Conservation (phyloP, 2,888 invertebrate genomes). For the Stenichneumon culpator region DNA sequence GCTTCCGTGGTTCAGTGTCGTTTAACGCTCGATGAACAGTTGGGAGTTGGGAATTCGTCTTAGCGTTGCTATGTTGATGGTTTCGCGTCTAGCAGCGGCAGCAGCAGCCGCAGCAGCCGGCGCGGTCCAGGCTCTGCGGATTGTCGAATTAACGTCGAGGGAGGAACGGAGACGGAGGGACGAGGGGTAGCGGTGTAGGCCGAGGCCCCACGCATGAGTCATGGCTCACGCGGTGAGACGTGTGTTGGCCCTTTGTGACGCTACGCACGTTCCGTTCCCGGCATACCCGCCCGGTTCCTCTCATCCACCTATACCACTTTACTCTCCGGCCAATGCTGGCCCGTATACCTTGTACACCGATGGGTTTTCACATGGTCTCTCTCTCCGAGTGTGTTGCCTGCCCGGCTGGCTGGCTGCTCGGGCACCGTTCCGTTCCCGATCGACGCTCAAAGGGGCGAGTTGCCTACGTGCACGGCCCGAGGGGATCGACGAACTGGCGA, state of each 20-base stretch:
- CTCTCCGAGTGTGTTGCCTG: conserved; percentile 9
- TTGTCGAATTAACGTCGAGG: conserved; percentile 62
- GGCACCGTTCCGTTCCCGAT: conserved; percentile 57
- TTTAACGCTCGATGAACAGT: background rate
- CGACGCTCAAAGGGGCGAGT: conserved; percentile 62
- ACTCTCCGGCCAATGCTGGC: background rate
- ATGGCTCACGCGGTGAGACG: conserved; percentile 78
- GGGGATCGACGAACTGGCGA: conserved; percentile 53
- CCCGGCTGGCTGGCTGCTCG: conserved; percentile 33
- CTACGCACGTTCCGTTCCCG: conserved; percentile 72
- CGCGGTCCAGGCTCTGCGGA: conserved; percentile 58
- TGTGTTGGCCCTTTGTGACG: conserved; percentile 74
- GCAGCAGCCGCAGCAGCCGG: conserved; percentile 50
- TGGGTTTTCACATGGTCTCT: background rate
- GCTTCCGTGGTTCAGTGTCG: background rate
- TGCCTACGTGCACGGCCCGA: conserved; percentile 28
- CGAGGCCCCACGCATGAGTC: conserved; percentile 78
- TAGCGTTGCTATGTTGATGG: background rate
- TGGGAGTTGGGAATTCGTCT: conserved; percentile 1
- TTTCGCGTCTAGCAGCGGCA: conserved; percentile 19
- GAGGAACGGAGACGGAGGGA: conserved; percentile 36
- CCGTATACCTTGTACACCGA: background rate
- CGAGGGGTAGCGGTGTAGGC: conserved; percentile 54
- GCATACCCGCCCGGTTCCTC: conserved; percentile 51
- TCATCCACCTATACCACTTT: conserved; percentile 34